Evolutionary conservation across 2,113 vertebrate species (phyloP).

Genomic region (Otus sunia): DNA sequence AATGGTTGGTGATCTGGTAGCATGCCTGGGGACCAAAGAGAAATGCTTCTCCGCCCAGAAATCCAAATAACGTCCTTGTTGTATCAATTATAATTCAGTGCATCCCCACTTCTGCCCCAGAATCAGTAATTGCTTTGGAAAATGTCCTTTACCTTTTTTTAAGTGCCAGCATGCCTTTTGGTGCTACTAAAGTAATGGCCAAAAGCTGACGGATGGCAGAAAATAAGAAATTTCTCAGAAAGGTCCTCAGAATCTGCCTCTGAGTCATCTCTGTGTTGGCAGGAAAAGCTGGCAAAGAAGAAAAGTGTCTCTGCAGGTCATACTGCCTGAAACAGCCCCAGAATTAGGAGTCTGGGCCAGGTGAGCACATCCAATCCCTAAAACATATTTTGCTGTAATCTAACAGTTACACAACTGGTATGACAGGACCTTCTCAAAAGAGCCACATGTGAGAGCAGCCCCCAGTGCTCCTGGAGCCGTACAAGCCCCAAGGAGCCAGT

Average conservation of each 20-base stretch:
- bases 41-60: not conserved
- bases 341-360: not conserved
- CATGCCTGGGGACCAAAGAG: not conserved
- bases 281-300: not conserved
- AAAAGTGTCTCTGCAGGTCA: not conserved
- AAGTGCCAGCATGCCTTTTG: not conserved
- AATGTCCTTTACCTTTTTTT: not conserved
- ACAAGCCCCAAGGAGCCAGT: rapidly evolving
- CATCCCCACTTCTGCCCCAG: not conserved
- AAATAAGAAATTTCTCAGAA: not conserved
- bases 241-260: not conserved
- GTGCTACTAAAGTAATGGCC: not conserved
- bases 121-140: not conserved
- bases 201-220: not conserved
- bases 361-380: not conserved
- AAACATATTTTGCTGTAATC: not conserved
- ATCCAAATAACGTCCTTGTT: not conserved
- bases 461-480: not conserved
- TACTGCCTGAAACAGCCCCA: not conserved
- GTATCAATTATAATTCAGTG: not conserved
- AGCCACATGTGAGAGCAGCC: not conserved
- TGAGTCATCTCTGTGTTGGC: not conserved
- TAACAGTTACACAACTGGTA: rapidly evolving
- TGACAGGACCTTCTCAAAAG: not conserved
- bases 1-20: not conserved